phyloP scores from a whole-genome alignment of 2,888 invertebrate genomes.

The Acleris sparsana region DNA sequence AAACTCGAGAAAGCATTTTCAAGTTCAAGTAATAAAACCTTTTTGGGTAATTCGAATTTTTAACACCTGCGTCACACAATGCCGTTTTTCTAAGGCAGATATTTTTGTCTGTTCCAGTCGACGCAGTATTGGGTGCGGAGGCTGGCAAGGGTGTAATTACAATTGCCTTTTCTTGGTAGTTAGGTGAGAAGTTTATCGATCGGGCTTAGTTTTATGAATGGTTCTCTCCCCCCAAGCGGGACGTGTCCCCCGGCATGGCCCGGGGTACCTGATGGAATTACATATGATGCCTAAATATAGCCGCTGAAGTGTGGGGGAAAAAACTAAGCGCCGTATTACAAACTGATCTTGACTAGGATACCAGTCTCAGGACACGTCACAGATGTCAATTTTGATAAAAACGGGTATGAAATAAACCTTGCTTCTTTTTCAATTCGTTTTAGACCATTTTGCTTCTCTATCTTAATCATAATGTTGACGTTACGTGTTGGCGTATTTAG shows the following conservation, averaged over 20 bases:
- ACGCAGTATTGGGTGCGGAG: slow-evolving; percentile 43
- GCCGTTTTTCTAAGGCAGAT: slow-evolving; percentile 40
- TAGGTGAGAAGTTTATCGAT: slow-evolving; percentile 69
- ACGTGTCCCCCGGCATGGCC: slow-evolving; percentile 39
- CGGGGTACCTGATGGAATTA: slow-evolving; percentile 22
- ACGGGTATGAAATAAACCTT: no score
- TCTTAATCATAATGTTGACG: no score
- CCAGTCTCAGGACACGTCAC: background rate
- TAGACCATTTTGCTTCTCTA: no score
- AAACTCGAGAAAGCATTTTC: slow-evolving; percentile 44
- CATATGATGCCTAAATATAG: slow-evolving; percentile 50
- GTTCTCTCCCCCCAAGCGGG: slow-evolving; percentile 50
- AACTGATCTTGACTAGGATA: background rate
- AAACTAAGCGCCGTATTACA: no score
- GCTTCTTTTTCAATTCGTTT: no score
- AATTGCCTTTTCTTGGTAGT: slow-evolving; percentile 46
- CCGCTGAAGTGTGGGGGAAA: slow-evolving; percentile 46
- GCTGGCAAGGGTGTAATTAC: slow-evolving; percentile 44
- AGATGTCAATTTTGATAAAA: no score
- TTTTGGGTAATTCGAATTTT: slow-evolving; percentile 30
- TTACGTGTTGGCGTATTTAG: no score
- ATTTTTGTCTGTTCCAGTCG: slow-evolving; percentile 27
- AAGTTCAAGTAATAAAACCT: slow-evolving; percentile 37
- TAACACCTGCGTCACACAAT: slow-evolving; percentile 44
- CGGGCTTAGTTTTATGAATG: slow-evolving; percentile 78